Evolutionary conservation across 2,113 vertebrate species (phyloP).

Genomic region (Beaufortia kweichowensis): DNA sequence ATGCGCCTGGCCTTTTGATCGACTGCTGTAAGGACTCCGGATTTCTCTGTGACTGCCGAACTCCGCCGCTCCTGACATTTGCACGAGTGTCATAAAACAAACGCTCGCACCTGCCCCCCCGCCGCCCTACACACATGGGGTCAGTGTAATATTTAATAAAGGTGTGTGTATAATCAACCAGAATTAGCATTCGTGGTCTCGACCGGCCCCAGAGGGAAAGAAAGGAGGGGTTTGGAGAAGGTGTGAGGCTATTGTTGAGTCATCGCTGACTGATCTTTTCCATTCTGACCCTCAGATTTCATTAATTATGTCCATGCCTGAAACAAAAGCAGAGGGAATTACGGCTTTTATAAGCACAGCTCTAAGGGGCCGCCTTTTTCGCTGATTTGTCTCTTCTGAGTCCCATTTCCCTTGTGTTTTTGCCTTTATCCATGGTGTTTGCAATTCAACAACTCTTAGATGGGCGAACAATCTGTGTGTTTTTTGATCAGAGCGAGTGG

Average conservation of each 20-base stretch:
- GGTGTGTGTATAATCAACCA: slow-evolving; percentile 90
- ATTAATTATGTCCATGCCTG: slow-evolving; percentile 41
- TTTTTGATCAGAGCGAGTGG: background rate
- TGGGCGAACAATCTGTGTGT: background rate
- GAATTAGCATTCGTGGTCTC: slow-evolving; percentile 96
- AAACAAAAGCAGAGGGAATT: slow-evolving; percentile 41
- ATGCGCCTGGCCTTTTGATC: slow-evolving; percentile 96
- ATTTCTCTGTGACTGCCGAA: slow-evolving; percentile 81
- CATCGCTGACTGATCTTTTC: slow-evolving; percentile 87
- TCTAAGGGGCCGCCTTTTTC: background rate
- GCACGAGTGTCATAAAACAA: slow-evolving; percentile 99
- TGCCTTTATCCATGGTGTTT: background rate
- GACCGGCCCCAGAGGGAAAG: slow-evolving; percentile 84
- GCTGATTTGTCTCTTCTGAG: background rate
- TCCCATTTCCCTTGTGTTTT: background rate
- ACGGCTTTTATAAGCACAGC: slow-evolving; percentile 35
- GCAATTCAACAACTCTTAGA: background rate
- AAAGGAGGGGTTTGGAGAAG: slow-evolving; percentile 77
- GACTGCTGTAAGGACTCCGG: slow-evolving; percentile 84
- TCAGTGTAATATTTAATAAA: slow-evolving; percentile 99
- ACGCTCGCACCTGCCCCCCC: slow-evolving; percentile 81
- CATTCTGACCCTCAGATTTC: slow-evolving; percentile 79
- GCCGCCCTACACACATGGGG: slow-evolving; percentile 77
- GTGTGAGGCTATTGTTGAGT: slow-evolving; percentile 87
- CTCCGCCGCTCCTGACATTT: slow-evolving; percentile 96